Base-by-base conservation (phyloP, 37 sponge, comb jelly and placozoan genomes). In the Corticium candelabrum region DNA sequence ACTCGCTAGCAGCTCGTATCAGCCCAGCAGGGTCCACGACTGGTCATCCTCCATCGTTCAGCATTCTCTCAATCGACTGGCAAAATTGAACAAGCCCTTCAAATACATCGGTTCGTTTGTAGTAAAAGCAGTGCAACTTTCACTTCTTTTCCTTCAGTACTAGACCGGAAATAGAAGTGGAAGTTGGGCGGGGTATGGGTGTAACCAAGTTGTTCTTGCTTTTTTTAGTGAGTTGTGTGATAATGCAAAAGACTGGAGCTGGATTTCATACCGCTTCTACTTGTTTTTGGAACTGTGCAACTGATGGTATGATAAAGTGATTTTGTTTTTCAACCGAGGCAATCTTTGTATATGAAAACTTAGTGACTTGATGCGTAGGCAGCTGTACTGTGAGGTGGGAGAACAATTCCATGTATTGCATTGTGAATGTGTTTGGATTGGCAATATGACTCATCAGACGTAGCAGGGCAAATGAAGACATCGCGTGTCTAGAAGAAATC, bases 171-270 rank as follows among this genome's bases (percentile, higher is more conserved):
- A n/a, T n/a, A n/a, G n/a, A n/a, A n/a, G n/a, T n/a, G n/a, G n/a
- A n/a, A n/a, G n/a, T n/a, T n/a, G n/a, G n/a, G n/a, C n/a, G n/a
- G n/a, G n/a, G n/a, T n/a, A n/a, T n/a, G n/a, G n/a, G n/a, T n/a
- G n/a, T n/a, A n/a, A n/a, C n/a, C 0, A 37, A 75, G 21, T 15
- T 35, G 0, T 74, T 74, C 38, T 74, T 41, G 32, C 35, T 40
- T n/a, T 40, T 62, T 77, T 1, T 68, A 93, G 96, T 97, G 37
- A 97, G 82, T 2, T 88, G 92, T 83, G 93, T 91, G 0, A 89
- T 97, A 15, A 97, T 97, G 99, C 99, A 97, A 85, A 97, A 91
- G 87, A 97, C 82, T 75, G 99, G 99, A 30, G 99, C 99, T 69
- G 99, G 99, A 0, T 79, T 97, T 33, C 95, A 97, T 83, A 91